A percentile compares a stretch with the other conserved stretches of the same genome.
Conservation (phyloP, 37 sponge, comb jelly and placozoan species). For the Eunapius fragilis region DNA sequence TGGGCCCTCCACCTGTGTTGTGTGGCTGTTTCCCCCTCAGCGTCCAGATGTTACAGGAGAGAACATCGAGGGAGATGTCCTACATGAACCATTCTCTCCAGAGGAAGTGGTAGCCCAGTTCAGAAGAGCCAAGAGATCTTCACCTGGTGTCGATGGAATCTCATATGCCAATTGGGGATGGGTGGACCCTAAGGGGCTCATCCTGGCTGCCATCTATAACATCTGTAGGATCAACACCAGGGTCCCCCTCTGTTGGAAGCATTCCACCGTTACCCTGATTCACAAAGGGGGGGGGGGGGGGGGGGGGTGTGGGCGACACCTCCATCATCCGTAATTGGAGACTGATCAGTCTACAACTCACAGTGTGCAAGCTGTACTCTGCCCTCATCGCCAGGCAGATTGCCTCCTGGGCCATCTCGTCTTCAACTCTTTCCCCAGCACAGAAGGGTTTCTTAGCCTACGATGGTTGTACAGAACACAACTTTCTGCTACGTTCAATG, state of each 20-base stretch:
- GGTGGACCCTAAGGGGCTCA: not conserved
- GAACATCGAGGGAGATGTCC: not conserved
- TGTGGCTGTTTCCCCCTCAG: not conserved
- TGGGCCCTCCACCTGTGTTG: not conserved
- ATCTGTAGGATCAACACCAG: slow-evolving; percentile 14
- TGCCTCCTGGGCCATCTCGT: slow-evolving; percentile 19
- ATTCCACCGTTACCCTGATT: slow-evolving; percentile 16
- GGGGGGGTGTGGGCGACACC: no score
- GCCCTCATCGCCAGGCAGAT: slow-evolving; percentile 49
- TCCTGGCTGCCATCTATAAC: slow-evolving; percentile 6
- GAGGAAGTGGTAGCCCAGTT: not conserved
- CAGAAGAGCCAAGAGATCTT: not conserved
- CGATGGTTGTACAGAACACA: slow-evolving; percentile 42
- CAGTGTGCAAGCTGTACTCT: slow-evolving; percentile 39
- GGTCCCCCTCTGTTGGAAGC: slow-evolving; percentile 18
- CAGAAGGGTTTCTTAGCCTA: slow-evolving; percentile 50
- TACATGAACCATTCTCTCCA: not conserved
- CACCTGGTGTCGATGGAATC: not conserved
- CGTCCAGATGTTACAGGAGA: not conserved
- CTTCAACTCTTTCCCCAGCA: not conserved
- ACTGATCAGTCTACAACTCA: slow-evolving; percentile 41
- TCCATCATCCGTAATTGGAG: slow-evolving; percentile 18
- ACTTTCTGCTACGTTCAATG: slow-evolving; percentile 19
- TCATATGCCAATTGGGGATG: not conserved
- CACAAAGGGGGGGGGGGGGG: slow-evolving; percentile 34